Percentiles rank a stretch among this genome's conserved stretches.
These are phyloP conservation scores for Protodeltote pygarga DNA, from an alignment of 2,888 invertebrate genomes.

Conservation along the genomic window DNA sequence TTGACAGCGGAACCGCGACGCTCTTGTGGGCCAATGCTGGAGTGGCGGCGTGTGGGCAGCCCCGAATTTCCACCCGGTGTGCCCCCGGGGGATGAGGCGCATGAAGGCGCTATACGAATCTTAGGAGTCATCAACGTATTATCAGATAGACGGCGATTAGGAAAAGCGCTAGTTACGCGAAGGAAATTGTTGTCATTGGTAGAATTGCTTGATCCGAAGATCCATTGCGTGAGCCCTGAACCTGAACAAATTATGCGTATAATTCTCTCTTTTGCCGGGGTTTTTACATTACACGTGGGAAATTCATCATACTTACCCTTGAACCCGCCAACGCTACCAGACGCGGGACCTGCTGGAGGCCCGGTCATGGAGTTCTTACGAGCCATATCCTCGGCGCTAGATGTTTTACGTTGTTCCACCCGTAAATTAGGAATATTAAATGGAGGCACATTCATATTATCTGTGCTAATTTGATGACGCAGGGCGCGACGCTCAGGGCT, in stretches of 20 bases:
- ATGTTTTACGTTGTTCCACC: conserved; percentile 95
- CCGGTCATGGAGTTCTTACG: conserved; percentile 93
- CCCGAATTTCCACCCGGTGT: conserved; percentile 91
- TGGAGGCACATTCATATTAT: conserved; percentile 94
- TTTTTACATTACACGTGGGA: conserved; percentile 25
- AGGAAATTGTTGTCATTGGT: conserved; percentile 94
- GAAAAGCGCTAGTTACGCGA: conserved; percentile 93
- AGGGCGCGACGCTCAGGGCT: conserved; percentile 92
- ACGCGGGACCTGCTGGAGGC: conserved; percentile 47
- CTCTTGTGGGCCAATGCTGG: conserved; percentile 96
- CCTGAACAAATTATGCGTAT: conserved; percentile 48
- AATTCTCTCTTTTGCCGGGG: conserved; percentile 5
- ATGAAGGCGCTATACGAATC: conserved; percentile 95
- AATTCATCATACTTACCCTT: conserved; percentile 54
- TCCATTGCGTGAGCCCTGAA: conserved; percentile 91
- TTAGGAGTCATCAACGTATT: conserved; percentile 97
- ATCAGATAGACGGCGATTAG: conserved; percentile 95
- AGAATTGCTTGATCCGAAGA: conserved; percentile 94
- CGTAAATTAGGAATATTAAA: conserved; percentile 96
- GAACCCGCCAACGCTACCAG: conserved; percentile 63
- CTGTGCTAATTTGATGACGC: conserved; percentile 94
- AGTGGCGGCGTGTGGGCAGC: conserved; percentile 94
- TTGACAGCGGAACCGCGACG: conserved; percentile 94
- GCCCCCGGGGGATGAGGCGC: conserved; percentile 94
- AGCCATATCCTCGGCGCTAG: conserved; percentile 96